Percentiles rank a stretch among this genome's conserved stretches.
Conservation (phyloP, 2,888 invertebrate species). For the Nomada ferruginata region DNA sequence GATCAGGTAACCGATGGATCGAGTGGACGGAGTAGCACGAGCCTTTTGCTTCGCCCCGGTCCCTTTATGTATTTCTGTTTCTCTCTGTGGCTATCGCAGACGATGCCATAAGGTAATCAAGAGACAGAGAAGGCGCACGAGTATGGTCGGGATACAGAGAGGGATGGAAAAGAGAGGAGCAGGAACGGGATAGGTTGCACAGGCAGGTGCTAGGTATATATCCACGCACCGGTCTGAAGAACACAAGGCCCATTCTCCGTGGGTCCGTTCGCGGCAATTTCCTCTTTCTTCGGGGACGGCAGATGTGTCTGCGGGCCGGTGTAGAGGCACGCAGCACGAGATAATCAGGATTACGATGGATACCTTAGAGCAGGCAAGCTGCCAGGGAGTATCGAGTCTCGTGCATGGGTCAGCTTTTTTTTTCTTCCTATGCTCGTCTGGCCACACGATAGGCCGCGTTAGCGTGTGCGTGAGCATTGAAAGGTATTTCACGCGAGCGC, state of each 20-base stretch:
- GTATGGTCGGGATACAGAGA: not conserved
- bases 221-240: slow-evolving; percentile 53
- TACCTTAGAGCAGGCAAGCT: slow-evolving; percentile 51
- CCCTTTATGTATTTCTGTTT: slow-evolving; percentile 17
- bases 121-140: slow-evolving; percentile 1
- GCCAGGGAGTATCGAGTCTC: slow-evolving; percentile 43
- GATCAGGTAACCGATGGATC: slow-evolving; percentile 50
- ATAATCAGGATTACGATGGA: slow-evolving; percentile 67
- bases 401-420: slow-evolving; percentile 17
- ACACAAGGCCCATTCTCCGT: slow-evolving; percentile 52
- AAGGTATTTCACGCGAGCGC: slow-evolving; percentile 15
- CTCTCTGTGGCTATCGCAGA: not conserved
- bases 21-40: slow-evolving; percentile 49
- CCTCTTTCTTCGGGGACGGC: slow-evolving; percentile 55
- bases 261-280: slow-evolving; percentile 51
- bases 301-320: slow-evolving; percentile 62
- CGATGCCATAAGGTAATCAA: slow-evolving; percentile 48
- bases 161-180: not conserved
- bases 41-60: slow-evolving; percentile 23
- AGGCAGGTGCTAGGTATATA: slow-evolving; percentile 62
- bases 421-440: not conserved
- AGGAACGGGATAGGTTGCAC: slow-evolving; percentile 41
- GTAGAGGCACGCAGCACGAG: slow-evolving; percentile 62
- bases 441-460: not conserved
- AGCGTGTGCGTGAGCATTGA: not conserved